Base-by-base conservation (phyloP, 2,797 vertebrate species). In the Chromis chromis region DNA sequence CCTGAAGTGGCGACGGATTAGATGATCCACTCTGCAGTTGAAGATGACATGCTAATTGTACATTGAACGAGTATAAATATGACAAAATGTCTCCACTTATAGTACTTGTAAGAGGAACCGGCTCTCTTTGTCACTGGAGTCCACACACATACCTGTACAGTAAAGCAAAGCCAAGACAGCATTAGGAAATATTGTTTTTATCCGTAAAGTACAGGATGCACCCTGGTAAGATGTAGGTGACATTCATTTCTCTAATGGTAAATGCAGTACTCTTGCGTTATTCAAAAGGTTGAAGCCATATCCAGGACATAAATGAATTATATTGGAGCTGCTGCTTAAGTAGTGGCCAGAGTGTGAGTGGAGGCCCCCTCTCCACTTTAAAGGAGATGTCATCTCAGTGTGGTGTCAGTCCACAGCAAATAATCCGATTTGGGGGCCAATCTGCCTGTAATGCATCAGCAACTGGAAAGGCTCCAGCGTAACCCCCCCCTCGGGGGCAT, bases 381-480 rank as follows among this genome's bases (percentile, higher is more conserved):
- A 94, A 93, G 93, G 91, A 93, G 92, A 94, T 93, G 94, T 94
- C 93, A 94, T 93, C 90, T 93, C 86, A 76, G 89, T 91, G 90
- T 91, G 88, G 91, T 94, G 93, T 94, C 93, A 93, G 90, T 91
- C 91, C 91, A 85, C 90, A 92, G 90, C 93, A 94, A 94, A 94
- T 94, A 94, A 94, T 94, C 92, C 90, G 91, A 95, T 94, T 95
- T 95, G 89, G 89, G 90, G 90, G 87, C 85, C 90, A 92, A 93
- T 92, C 92, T 93, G 91, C 87, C 93, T 93, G 92, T 94, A 93
- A 93, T 92, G 92, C 93, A 93, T 94, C 92, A 92, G 91, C 90
- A 86, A 92, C 90, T 91, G 90, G 88, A 92, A 90, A 87, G 79
- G 88, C 88, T 92, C 91, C 92, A 92, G 88, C 81, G 17, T 53